phyloP scores from a whole-genome alignment of 1,140 invertebrate genomes.

The Arctopsyche grandis region DNA sequence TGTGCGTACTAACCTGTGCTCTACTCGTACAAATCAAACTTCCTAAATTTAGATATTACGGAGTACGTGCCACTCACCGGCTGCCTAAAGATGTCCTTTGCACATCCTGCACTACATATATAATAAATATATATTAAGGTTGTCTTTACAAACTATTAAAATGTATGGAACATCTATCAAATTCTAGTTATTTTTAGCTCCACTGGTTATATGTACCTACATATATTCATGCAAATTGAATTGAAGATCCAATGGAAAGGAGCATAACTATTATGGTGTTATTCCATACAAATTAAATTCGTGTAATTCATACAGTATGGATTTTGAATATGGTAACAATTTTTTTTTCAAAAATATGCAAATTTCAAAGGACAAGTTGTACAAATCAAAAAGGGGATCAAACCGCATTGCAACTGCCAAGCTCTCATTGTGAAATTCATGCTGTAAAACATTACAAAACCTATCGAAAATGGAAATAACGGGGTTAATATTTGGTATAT shows the following conservation, averaged over 20 bases:
- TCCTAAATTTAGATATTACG: conserved; percentile 24
- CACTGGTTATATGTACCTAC: too few relatives aligned
- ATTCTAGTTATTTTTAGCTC: too few relatives aligned
- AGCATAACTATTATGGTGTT: not conserved
- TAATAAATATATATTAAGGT: not conserved
- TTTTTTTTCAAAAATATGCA: conserved; percentile 30
- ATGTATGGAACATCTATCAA: not conserved
- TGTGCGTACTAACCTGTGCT: conserved; percentile 45
- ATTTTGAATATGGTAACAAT: not conserved
- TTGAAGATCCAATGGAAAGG: too few relatives aligned
- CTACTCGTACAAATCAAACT: conserved; percentile 40
- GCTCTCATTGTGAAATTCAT: conserved; percentile 37
- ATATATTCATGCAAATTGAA: too few relatives aligned
- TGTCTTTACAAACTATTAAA: not conserved
- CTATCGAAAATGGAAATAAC: conserved; percentile 22
- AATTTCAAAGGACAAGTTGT: conserved; percentile 10
- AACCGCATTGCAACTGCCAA: conserved; percentile 39
- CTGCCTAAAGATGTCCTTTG: conserved; percentile 32
- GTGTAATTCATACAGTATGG: not conserved
- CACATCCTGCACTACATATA: conserved; percentile 9
- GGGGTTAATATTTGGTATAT: conserved; percentile 17
- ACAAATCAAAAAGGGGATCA: conserved; percentile 20
- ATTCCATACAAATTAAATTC: conserved; percentile 12
- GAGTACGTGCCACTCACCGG: conserved; percentile 27
- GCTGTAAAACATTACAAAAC: conserved; percentile 38